Conservation (phyloP, 1,140 invertebrate genomes). For the Ectropis grisescens region DNA sequence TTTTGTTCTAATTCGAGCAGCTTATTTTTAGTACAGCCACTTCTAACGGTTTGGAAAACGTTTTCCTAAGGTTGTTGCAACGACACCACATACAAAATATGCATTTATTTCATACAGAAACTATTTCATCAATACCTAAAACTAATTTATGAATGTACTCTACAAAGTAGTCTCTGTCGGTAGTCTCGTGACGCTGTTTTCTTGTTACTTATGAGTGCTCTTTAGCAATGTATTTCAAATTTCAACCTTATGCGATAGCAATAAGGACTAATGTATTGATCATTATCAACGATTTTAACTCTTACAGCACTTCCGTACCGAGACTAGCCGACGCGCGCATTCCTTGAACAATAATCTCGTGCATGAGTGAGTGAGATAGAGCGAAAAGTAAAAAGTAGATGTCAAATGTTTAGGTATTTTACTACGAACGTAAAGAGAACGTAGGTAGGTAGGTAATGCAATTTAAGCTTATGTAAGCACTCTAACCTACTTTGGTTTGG, state of each 20-base stretch:
- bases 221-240: conserved; percentile 14
- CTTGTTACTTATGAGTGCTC: conserved; percentile 10
- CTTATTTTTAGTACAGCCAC: conserved; percentile 37
- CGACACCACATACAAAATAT: no score
- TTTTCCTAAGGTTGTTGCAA: no score
- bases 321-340: conserved; percentile 66
- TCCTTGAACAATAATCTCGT: conserved; percentile 61
- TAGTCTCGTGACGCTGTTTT: conserved; percentile 43
- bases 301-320: conserved; percentile 31
- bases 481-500: conserved; percentile 53
- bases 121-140: conserved; percentile 14
- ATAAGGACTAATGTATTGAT: conserved; percentile 11
- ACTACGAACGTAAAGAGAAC: conserved; percentile 61
- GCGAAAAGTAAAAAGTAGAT: conserved; percentile 61
- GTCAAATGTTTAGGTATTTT: conserved; percentile 70
- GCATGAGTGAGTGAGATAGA: conserved; percentile 49
- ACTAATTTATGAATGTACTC: conserved; percentile 62
- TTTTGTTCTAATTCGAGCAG: conserved; percentile 41
- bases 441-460: conserved; percentile 66
- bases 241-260: conserved; percentile 18
- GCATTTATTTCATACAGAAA: no score
- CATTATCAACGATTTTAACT: conserved; percentile 19
- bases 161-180: conserved; percentile 56
- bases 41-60: no score
- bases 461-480: conserved; percentile 63